Conservation (phyloP, 2,888 invertebrate genomes). For the Ypsolopha scabrella region DNA sequence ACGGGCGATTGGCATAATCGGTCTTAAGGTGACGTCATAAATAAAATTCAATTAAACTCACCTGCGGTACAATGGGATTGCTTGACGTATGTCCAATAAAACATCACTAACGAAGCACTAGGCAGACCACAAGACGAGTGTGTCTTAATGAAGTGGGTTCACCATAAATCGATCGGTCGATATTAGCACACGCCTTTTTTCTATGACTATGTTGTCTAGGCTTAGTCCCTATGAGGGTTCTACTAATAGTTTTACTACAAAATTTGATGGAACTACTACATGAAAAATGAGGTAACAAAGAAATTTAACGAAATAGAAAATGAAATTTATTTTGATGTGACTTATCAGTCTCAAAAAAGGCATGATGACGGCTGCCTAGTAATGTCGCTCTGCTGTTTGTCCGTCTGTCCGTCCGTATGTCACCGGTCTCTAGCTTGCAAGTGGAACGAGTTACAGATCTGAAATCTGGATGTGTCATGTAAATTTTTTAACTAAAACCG, state of each 20-base stretch:
- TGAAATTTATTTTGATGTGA: too few species aligned
- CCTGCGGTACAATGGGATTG: slow-evolving; percentile 38
- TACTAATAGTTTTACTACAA: not conserved
- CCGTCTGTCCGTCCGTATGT: too few species aligned
- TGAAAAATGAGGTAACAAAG: too few species aligned
- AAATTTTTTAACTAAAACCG: too few species aligned
- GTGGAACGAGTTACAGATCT: too few species aligned
- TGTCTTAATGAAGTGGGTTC: slow-evolving; percentile 40
- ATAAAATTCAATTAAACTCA: slow-evolving; percentile 43
- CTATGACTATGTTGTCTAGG: not conserved
- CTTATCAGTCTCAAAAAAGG: too few species aligned
- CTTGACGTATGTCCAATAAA: slow-evolving; percentile 33
- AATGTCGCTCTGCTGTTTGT: too few species aligned
- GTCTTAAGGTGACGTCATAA: slow-evolving; percentile 3
- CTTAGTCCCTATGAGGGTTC: not conserved
- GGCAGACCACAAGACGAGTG: slow-evolving; percentile 1
- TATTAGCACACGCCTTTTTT: not conserved
- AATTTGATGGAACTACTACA: too few species aligned
- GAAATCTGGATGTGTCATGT: too few species aligned
- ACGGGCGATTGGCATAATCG: slow-evolving; percentile 4
- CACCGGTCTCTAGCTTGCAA: too few species aligned
- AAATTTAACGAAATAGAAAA: too few species aligned
- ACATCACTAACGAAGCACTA: slow-evolving; percentile 8
- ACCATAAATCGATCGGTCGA: slow-evolving; percentile 5
- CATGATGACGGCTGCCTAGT: too few species aligned